Conservation (phyloP, 2,113 vertebrate species). For the Calidris pygmaea region DNA sequence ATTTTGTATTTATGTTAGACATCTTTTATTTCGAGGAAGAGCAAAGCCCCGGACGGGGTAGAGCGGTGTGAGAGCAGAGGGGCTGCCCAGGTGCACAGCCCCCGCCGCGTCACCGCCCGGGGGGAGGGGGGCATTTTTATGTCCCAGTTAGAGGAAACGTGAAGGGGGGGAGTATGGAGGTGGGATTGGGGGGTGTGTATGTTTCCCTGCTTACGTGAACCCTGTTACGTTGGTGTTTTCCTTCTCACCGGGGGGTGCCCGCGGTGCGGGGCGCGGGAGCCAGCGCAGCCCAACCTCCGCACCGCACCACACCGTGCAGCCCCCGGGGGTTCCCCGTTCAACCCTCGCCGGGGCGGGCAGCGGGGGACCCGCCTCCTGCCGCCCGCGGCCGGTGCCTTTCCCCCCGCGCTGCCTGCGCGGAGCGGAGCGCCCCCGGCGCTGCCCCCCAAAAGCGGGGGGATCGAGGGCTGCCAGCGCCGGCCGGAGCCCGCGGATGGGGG, state of each 20-base stretch:
- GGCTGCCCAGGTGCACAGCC: neutral
- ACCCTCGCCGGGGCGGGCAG: neutral
- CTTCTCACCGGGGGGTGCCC: neutral
- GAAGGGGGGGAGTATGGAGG: too few species aligned
- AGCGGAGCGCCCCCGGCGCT: neutral
- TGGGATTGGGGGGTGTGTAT: too few species aligned
- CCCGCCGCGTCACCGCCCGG: too few species aligned
- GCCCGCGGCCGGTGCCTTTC: too few species aligned
- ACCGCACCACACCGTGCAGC: too few species aligned
- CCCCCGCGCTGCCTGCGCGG: too few species aligned
- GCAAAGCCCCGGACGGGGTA: too few species aligned
- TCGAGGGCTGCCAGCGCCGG: too few species aligned
- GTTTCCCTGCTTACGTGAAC: neutral
- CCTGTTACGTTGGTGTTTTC: neutral
- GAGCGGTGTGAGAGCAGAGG: neutral
- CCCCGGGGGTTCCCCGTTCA: neutral
- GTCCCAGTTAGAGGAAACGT: neutral
- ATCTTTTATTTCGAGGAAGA: neutral
- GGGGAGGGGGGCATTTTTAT: fast-evolving
- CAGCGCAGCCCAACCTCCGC: neutral
- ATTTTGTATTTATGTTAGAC: neutral
- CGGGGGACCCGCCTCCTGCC: neutral
- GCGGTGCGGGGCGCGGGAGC: too few species aligned
- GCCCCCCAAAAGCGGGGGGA: too few species aligned
- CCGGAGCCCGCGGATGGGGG: too few species aligned